A percentile compares a stretch with the other conserved stretches of the same genome.
Conservation (phyloP, 2,888 invertebrate species). For the Ferrisia virgata region DNA sequence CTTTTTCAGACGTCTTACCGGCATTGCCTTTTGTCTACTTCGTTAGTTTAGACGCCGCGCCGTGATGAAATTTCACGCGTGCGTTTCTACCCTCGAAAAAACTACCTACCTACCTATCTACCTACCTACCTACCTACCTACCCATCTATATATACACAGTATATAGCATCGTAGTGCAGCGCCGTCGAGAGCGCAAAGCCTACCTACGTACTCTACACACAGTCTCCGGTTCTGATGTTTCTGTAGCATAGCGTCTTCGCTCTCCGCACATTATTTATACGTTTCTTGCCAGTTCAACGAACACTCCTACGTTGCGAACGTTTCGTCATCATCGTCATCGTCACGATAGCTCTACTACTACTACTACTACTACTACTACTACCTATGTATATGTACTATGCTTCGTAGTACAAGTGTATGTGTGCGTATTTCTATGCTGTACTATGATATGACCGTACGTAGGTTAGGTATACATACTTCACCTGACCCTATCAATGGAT, state of each 20-base stretch:
- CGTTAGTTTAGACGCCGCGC: neutral
- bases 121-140: too few relatives aligned
- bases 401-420: too few relatives aligned
- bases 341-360: neutral
- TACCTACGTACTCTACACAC: too few relatives aligned
- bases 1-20: conserved; percentile 30
- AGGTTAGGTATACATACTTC: neutral
- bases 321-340: neutral
- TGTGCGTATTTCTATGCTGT: too few relatives aligned
- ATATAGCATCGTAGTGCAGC: too few relatives aligned
- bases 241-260: neutral
- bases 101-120: neutral
- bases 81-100: neutral
- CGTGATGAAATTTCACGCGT: conserved; percentile 27
- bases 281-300: neutral
- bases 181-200: too few relatives aligned
- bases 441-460: too few relatives aligned
- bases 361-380: neutral
- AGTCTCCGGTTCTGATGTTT: too few relatives aligned
- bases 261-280: neutral
- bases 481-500: neutral
- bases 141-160: too few relatives aligned
- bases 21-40: conserved; percentile 23
- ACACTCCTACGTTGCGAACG: neutral
- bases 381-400: too few relatives aligned